Evolutionary conservation across 2,113 vertebrate species (phyloP).

Genomic region (Numenius arquata): DNA sequence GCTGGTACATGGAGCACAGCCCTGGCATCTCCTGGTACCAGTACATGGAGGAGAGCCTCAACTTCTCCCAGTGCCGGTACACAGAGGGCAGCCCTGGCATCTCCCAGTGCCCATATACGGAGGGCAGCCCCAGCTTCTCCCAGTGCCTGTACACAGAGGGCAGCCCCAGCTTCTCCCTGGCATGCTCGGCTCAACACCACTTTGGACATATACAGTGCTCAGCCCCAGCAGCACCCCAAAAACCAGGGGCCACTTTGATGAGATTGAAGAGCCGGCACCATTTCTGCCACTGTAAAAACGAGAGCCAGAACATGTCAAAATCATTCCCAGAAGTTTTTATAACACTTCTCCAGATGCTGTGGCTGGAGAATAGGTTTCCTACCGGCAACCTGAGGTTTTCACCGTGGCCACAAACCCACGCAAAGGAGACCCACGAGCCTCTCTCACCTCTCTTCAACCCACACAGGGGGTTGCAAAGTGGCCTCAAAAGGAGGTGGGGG

Average conservation of each 20-base stretch:
- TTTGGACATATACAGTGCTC: background rate
- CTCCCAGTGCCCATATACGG: too few species aligned
- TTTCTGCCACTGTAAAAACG: background rate
- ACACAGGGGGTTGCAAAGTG: accelerated
- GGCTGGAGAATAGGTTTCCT: background rate
- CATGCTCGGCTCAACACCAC: accelerated
- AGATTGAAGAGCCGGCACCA: accelerated
- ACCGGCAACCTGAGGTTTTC: background rate
- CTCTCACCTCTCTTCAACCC: background rate
- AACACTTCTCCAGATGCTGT: background rate
- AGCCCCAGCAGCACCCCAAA: background rate
- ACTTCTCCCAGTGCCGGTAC: too few species aligned
- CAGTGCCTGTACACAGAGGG: too few species aligned
- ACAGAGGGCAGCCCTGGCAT: too few species aligned
- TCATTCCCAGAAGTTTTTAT: background rate
- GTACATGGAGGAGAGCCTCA: too few species aligned
- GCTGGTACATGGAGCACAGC: too few species aligned
- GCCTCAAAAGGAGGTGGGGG: background rate
- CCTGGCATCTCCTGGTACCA: too few species aligned
- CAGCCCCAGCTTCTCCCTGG: background rate
- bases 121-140: too few species aligned
- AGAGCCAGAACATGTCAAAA: accelerated
- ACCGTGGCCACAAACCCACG: background rate
- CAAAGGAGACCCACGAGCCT: background rate
- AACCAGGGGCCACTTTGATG: background rate